Evolutionary conservation across 2,797 vertebrate species (phyloP).

Genomic region (Alosa sapidissima): DNA sequence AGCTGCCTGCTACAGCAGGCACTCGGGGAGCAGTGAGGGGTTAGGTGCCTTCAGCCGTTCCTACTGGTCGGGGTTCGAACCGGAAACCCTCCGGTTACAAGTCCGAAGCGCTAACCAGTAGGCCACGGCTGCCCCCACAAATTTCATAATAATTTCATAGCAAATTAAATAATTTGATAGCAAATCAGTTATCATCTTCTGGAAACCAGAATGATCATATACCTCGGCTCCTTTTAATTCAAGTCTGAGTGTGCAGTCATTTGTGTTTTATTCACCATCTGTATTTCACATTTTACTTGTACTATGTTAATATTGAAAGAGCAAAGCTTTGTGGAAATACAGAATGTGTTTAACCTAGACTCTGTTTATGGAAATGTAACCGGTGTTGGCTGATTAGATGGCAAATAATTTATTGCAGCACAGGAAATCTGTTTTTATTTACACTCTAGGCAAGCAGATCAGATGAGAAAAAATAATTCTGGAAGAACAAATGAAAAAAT

Average conservation of each 20-base stretch:
- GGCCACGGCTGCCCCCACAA: too few species aligned
- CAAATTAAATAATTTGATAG: too few species aligned
- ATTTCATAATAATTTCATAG: too few species aligned
- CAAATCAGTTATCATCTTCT: not conserved
- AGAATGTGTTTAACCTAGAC: not conserved
- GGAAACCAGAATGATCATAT: too few species aligned
- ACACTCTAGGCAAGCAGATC: not conserved
- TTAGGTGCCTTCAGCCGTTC: too few species aligned
- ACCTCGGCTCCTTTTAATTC: not conserved
- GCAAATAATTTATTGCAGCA: not conserved
- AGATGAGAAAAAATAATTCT: slow-evolving; percentile 16
- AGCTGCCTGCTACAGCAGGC: too few species aligned
- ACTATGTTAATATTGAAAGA: too few species aligned
- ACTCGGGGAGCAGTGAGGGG: too few species aligned
- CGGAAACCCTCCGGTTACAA: too few species aligned
- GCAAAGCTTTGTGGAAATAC: not conserved
- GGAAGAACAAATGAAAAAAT: not conserved
- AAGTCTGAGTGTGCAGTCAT: not conserved
- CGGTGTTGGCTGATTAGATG: not conserved
- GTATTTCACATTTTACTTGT: not conserved
- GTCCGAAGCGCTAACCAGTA: too few species aligned
- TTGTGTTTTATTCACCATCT: not conserved
- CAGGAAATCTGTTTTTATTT: not conserved
- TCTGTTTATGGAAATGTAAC: not conserved
- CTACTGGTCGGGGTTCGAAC: too few species aligned